Conservation (phyloP, 2,888 invertebrate species). For the Autographa pulchrina region DNA sequence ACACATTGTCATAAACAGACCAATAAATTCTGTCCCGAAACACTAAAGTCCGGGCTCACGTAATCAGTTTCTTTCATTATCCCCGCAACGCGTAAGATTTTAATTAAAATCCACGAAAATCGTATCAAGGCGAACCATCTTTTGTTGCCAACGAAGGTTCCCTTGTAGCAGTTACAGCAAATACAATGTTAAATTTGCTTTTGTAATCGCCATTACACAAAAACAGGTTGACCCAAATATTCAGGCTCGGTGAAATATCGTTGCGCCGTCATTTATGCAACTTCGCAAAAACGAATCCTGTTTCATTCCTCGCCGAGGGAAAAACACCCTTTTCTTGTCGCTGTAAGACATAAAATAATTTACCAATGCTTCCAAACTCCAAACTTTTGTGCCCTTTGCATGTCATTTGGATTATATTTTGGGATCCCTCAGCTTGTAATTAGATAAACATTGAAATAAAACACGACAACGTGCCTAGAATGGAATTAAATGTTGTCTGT, state of each 20-base stretch:
- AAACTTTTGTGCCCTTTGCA: conserved; percentile 77
- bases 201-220: conserved; percentile 87
- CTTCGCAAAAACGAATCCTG: conserved; percentile 86
- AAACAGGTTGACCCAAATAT: conserved; percentile 89
- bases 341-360: conserved; percentile 77
- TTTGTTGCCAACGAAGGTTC: conserved; percentile 82
- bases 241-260: conserved; percentile 85
- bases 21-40: conserved; percentile 73
- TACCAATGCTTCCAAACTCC: conserved; percentile 65
- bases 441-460: conserved; percentile 75
- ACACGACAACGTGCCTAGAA: conserved; percentile 53
- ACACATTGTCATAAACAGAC: conserved; percentile 64
- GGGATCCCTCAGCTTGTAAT: conserved; percentile 74
- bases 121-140: conserved; percentile 82
- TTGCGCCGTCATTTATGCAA: conserved; percentile 86
- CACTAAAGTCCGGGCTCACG: conserved; percentile 67
- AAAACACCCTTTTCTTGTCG: conserved; percentile 76
- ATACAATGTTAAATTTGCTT: conserved; percentile 87
- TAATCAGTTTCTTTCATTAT: conserved; percentile 81
- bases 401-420: conserved; percentile 81
- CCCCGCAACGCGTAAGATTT: conserved; percentile 82
- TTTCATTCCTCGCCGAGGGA: conserved; percentile 72
- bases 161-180: conserved; percentile 82
- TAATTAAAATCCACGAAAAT: conserved; percentile 86
- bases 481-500: conserved; percentile 25